Base-by-base conservation (phyloP, 1,140 invertebrate species). In the Caenorhabditis brenneri region DNA sequence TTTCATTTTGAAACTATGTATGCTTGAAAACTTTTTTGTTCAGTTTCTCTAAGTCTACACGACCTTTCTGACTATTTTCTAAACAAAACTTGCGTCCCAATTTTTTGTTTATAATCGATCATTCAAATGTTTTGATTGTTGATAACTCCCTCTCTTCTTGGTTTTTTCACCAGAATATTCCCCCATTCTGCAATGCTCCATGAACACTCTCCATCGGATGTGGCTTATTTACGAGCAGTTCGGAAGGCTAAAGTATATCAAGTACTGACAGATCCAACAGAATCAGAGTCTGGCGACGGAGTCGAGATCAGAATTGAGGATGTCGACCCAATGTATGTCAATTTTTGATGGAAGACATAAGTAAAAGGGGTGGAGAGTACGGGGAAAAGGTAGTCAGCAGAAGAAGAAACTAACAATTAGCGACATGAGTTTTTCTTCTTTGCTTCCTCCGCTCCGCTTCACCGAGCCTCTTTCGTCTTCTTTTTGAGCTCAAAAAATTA, bases 351-450 rank as follows among this genome's bases (percentile, higher is more conserved):
- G 65, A 3, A 42, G 33, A 74, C n/a, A n/a, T n/a, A n/a, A n/a
- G n/a, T n/a, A 42, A 15, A 42, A 24, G 33, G 22, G 36, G 15
- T 24, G 36, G 10, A 22, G 6, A 65, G 15, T 4, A 15, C 7
- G 24, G 4, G 24, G 2, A 58, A 58, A 15, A 6, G 19, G 53
- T 22, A 74, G 36, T 24, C 22, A 22, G 36, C 9, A 74, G 22
- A 22, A 42, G 19, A 36, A 65, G 58, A 65, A 65, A 65, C 58
- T 65, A 65, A 36, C 58, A 65, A 65, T 65, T 65, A 65, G 58
- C 29, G 29, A 36, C 31, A 19, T 36, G 58, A 19, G 58, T 33
- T 65, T 36, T 65, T 36, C 58, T 65, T 42, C 39, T 42, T 55
- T 29, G 22, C 53, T 55, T 36, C 58, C n/a, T 24, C 36, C 29